Base-by-base conservation (phyloP, 2,888 invertebrate species). In the Alloplasta piceator region DNA sequence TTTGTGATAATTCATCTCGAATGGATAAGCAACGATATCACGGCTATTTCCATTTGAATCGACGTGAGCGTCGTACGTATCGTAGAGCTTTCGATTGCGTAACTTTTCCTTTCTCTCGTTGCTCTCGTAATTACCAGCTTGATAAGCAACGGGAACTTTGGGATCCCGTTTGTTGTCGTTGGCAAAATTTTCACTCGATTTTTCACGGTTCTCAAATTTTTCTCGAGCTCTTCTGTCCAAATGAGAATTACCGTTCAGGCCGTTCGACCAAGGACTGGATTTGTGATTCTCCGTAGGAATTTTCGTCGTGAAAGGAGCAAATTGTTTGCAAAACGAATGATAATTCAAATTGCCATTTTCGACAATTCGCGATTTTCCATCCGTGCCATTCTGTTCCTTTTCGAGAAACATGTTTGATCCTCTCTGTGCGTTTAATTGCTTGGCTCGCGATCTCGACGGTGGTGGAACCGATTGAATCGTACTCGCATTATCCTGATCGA, bases 321-420 rank as follows among this genome's bases (percentile, higher is more conserved):
- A 88, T 39, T 89, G 88, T 10, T 90, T 90, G 74, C 89, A 88
- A 48, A 89, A 89, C 0, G 88, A 86, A 41, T 89, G 87, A 71
- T 89, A 88, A 79, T 89, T 89, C 0, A 86, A 64, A 64, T 86
- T 85, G 6, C 87, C 88, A 39, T 89, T 87, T 52, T 88, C 88
- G 5, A 74, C 82, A 10, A 84, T 72, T 26, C 82, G 74, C 39
- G 74, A 50, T 9, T 58, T 64, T 9, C 43, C 81, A 67, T 71
- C 9, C 58, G 77, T 0, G 83, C 83, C 5, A 82, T 84, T 14
- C 82, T 85, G 5, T 70, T 83, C 68, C 79, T 60, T 60, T 10
- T 63, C 64, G 10, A 7, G 39, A 12, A 81, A 81, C 4, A 78
- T 5, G 5, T 68, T 64, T 4, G 79, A 71, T 0, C 16, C n/a